A percentile compares a stretch with the other conserved stretches of the same genome.
Evolutionary conservation across 2,113 vertebrate species (phyloP).

Genomic region (Tonatia bakeri): DNA sequence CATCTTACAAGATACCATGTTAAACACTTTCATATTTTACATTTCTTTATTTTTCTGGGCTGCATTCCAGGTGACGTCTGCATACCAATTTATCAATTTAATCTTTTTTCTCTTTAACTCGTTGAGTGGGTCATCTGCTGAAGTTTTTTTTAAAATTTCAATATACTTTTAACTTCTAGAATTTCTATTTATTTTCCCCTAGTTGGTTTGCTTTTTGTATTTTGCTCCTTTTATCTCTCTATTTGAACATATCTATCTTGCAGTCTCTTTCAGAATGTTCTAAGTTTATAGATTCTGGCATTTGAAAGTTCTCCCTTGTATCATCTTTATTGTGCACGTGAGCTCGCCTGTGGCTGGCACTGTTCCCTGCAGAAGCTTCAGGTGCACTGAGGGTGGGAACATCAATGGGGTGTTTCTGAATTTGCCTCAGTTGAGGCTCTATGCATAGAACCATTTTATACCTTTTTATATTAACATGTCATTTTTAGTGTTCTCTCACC

Average conservation of each 20-base stretch:
- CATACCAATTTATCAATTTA: not conserved
- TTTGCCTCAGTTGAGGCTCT: not conserved
- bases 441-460: not conserved
- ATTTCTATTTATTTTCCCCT: not conserved
- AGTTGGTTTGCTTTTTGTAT: not conserved
- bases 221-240: not conserved
- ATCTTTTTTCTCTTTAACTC: not conserved
- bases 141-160: not conserved
- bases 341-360: not conserved
- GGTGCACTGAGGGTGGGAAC: not conserved
- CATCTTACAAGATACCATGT: not conserved
- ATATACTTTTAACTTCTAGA: not conserved
- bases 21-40: not conserved
- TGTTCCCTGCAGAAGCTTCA: not conserved
- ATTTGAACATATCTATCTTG: not conserved
- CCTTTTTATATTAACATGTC: not conserved
- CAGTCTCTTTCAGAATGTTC: not conserved
- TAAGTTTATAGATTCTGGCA: not conserved
- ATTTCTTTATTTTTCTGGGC: not conserved
- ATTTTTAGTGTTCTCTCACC: not conserved
- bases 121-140: not conserved
- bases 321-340: rapidly evolving
- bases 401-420: not conserved
- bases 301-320: not conserved
- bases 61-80: not conserved